A percentile compares a stretch with the other conserved stretches of the same genome.
These are phyloP conservation scores for Ectropis crepuscularia DNA, from an alignment of 2,888 invertebrate genomes.

Conservation along the genomic window DNA sequence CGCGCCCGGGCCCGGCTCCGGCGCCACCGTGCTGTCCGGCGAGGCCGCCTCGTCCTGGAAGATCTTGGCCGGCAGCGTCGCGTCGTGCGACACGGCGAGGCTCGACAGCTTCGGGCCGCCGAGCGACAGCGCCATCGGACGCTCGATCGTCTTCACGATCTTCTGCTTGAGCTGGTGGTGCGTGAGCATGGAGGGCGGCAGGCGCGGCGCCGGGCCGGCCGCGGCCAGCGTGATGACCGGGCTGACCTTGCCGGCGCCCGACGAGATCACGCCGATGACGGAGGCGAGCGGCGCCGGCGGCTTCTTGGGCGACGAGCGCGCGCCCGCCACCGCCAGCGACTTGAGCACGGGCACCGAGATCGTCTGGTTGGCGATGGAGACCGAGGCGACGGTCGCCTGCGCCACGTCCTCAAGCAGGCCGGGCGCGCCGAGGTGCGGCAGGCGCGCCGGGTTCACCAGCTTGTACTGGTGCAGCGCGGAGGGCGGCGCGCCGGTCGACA, in stretches of 20 bases:
- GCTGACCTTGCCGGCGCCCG: constrained; percentile 72
- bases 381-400: constrained; percentile 84
- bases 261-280: constrained; percentile 80
- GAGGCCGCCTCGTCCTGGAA: constrained; percentile 88
- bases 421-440: constrained; percentile 58
- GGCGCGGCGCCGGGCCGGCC: constrained; percentile 64
- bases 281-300: constrained; percentile 76
- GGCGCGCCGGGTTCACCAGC: constrained; percentile 69
- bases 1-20: constrained; percentile 52
- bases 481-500: constrained; percentile 75
- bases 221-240: constrained; percentile 74
- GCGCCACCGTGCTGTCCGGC: constrained; percentile 79
- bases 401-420: constrained; percentile 83
- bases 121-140: constrained; percentile 79
- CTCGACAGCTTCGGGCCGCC: constrained; percentile 83
- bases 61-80: constrained; percentile 86
- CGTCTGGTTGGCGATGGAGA: constrained; percentile 81
- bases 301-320: constrained; percentile 43
- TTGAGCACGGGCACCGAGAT: constrained; percentile 80
- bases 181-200: constrained; percentile 75
- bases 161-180: constrained; percentile 82
- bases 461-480: constrained; percentile 77
- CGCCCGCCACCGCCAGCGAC: constrained; percentile 70
- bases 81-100: constrained; percentile 84
- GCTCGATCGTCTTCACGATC: constrained; percentile 80